Base-by-base conservation (phyloP, 2,113 vertebrate species). In the Meriones unguiculatus region DNA sequence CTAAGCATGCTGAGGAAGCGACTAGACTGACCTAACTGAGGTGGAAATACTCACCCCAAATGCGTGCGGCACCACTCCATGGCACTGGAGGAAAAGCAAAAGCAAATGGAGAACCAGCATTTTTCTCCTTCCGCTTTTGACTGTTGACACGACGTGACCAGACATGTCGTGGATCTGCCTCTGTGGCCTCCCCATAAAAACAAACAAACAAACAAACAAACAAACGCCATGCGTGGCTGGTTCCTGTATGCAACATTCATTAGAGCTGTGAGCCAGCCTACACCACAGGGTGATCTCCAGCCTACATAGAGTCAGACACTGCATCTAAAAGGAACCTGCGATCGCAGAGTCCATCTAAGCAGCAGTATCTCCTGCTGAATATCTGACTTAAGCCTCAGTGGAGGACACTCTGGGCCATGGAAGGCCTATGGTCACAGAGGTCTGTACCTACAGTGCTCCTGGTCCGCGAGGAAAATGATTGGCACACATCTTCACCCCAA, bases 341-440 rank as follows among this genome's bases (percentile, higher is more conserved):
- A 18, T 1, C 89, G 35, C 20, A 38, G 41, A 22, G 57, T 90
- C 28, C 8, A 13, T 50, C 41, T 81, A 2, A 17, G 35, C 14
- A 54, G 41, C 72, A 20, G 35, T 20, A 65, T 54, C n/a, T 59
- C 20, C n/a, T 3, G 17, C 2, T n/a, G 38, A 8, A 7, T 18
- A 38, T 2, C 38, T 57, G 41, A 2, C 30, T 11, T 0, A 9
- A 0, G 30, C 64, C 5, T 86, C n/a, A 73, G 11, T 57, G 50
- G 30, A 24, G 57, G 24, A 15, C 57, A 62, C 22, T 38, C 4
- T 28, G 20, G 54, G n/a, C n/a, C 54, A 9, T 5, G 0, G 54
- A 12, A 12, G 67, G 18, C 2, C 32, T 32, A 41, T 5, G 0
- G 0, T 20, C 13, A 11, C 7, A 11, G 18, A 1, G 1, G 5